Evolutionary conservation across 2,113 vertebrate genomes (phyloP).

Genomic region (Marmota flaviventris): DNA sequence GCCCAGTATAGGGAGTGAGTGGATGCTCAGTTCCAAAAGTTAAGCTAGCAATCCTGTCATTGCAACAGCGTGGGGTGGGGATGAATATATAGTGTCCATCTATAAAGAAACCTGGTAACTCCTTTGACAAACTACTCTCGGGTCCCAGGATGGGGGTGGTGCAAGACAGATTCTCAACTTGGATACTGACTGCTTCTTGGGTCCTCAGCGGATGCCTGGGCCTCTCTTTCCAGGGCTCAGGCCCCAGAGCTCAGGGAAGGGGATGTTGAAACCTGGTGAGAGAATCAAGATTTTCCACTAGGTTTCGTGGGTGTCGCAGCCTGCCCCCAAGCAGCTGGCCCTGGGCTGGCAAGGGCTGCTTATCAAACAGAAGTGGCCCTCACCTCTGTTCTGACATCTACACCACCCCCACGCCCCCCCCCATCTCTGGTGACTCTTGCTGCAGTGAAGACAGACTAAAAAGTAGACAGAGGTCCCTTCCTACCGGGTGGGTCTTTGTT

Average conservation of each 20-base stretch:
- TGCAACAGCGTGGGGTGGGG: no score
- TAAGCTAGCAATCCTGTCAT: background rate
- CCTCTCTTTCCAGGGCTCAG: background rate
- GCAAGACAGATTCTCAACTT: background rate
- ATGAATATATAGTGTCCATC: background rate
- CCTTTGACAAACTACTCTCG: background rate
- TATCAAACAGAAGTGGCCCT: fast-evolving
- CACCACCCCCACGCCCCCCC: no score
- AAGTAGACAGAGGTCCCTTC: background rate
- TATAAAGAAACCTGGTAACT: background rate
- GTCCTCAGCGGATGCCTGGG: background rate
- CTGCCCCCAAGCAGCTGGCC: background rate
- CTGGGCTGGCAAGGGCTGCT: background rate
- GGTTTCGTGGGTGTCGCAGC: no score
- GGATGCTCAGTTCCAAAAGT: background rate
- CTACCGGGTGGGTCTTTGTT: no score
- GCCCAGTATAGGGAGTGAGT: background rate
- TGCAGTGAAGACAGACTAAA: background rate
- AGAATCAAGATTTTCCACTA: background rate
- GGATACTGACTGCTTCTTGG: background rate
- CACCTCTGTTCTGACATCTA: fast-evolving
- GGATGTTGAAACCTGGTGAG: no score
- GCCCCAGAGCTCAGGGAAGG: background rate
- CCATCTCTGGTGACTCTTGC: background rate
- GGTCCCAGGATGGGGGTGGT: no score